Conservation (phyloP, 2,888 invertebrate genomes). For the Steinernema carpocapsae region DNA sequence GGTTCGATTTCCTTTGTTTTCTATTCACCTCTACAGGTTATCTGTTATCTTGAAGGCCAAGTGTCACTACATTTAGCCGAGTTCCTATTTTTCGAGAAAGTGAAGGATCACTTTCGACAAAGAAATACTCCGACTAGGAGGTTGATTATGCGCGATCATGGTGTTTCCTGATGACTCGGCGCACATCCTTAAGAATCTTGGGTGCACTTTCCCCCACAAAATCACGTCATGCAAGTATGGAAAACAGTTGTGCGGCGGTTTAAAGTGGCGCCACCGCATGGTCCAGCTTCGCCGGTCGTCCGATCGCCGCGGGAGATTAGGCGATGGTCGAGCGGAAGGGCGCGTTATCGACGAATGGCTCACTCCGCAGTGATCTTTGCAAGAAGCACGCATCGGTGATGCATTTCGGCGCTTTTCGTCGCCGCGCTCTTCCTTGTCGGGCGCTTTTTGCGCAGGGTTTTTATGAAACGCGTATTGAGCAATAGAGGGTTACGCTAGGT, state of each 20-base stretch:
- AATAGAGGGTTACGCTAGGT: background rate
- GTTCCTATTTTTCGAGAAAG: no score
- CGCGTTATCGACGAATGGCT: background rate
- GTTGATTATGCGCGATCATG: no score
- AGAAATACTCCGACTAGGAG: no score
- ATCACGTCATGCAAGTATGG: background rate
- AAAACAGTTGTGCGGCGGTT: conserved; percentile 9
- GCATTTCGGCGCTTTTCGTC: background rate
- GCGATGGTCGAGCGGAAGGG: background rate
- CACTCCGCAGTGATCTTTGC: conserved; percentile 9
- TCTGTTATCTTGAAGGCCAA: no score
- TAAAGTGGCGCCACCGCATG: conserved; percentile 34
- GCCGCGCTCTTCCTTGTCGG: no score
- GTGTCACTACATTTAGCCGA: no score
- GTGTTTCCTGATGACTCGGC: no score
- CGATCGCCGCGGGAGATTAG: background rate
- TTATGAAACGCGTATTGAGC: no score
- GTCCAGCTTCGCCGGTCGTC: background rate
- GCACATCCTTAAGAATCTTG: background rate
- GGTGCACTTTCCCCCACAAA: background rate
- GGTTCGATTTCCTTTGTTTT: no score
- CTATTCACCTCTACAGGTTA: no score
- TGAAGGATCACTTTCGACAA: no score
- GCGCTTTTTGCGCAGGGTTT: no score
- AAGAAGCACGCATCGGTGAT: background rate